phyloP scores from a whole-genome alignment of 1,140 invertebrate species.

The Magallana ariakensis region DNA sequence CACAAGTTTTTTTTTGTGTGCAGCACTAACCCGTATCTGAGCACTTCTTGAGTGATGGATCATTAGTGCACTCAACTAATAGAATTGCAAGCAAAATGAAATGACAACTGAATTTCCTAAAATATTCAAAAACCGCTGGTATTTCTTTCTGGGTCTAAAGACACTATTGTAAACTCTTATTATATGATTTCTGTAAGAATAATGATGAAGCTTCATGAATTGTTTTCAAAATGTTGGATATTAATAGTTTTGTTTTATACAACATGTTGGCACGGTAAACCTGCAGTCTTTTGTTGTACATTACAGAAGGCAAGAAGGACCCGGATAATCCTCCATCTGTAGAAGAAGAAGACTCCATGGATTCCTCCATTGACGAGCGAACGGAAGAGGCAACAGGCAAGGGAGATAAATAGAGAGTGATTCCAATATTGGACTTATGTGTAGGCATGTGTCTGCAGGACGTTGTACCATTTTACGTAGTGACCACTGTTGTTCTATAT shows the following conservation, averaged over 20 bases:
- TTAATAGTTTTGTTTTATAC: too few relatives aligned
- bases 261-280: too few relatives aligned
- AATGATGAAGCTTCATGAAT: too few relatives aligned
- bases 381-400: background rate
- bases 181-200: too few relatives aligned
- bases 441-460: background rate
- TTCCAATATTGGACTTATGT: too few relatives aligned
- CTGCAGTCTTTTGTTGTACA: background rate
- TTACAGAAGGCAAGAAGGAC: slow-evolving; percentile 2
- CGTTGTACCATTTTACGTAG: background rate
- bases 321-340: background rate
- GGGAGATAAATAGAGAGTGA: background rate
- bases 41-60: slow-evolving; percentile 30
- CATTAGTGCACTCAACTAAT: slow-evolving; percentile 25
- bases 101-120: background rate
- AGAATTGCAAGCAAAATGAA: background rate
- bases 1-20: slow-evolving; percentile 26
- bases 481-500: background rate
- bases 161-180: too few relatives aligned
- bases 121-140: background rate
- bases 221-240: too few relatives aligned
- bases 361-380: background rate
- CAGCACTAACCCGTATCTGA: slow-evolving; percentile 30
- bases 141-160: slow-evolving; percentile 8
- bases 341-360: slow-evolving; percentile 21